A percentile compares a stretch with the other conserved stretches of the same genome.
Conservation (phyloP, 2,888 invertebrate species). For the Agapostemon virescens region DNA sequence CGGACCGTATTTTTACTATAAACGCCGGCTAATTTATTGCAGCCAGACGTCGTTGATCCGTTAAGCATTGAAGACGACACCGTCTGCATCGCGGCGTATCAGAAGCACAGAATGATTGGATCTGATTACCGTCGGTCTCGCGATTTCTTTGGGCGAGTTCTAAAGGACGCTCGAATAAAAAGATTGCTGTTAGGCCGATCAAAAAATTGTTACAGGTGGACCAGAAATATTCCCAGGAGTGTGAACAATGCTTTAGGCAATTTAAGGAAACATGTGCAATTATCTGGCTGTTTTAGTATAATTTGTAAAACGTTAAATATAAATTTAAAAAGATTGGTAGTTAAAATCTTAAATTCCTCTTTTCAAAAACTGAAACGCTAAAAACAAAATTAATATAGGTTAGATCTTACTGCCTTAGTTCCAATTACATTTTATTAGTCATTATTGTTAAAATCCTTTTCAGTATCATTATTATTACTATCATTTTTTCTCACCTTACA, state of each 20-base stretch:
- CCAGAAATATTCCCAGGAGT: background rate
- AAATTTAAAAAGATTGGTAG: no score
- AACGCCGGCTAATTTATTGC: background rate
- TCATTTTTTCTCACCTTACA: no score
- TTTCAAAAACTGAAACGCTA: no score
- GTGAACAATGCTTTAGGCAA: background rate
- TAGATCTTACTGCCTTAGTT: no score
- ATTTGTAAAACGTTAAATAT: no score
- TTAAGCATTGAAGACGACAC: slow-evolving; percentile 23
- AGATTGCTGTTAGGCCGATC: background rate
- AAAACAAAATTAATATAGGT: no score
- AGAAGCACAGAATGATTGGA: slow-evolving; percentile 15
- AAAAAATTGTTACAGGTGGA: background rate
- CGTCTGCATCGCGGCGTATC: background rate
- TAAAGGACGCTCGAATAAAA: background rate
- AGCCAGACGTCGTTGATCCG: slow-evolving; percentile 9
- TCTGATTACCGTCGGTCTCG: slow-evolving; percentile 17
- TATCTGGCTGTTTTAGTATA: background rate
- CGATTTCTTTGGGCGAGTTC: background rate
- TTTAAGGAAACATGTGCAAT: background rate
- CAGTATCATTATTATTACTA: no score
- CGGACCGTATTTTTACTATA: background rate
- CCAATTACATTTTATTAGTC: no score
- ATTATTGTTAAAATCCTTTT: no score
- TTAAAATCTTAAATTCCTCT: no score